Conservation (phyloP, 2,113 vertebrate species). For the Gasterosteus aculeatus region DNA sequence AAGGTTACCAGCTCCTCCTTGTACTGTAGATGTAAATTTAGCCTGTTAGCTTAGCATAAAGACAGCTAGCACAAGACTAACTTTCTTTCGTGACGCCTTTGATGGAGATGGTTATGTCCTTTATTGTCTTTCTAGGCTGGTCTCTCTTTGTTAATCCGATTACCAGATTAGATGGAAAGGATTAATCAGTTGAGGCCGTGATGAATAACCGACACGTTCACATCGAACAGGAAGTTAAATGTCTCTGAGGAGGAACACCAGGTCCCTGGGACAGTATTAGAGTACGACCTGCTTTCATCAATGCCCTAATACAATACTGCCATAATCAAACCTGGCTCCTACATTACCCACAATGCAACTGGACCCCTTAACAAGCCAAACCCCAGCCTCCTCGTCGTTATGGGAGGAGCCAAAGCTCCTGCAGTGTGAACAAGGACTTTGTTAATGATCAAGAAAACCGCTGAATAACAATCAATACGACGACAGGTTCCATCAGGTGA, state of each 20-base stretch:
- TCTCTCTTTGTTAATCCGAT: not conserved
- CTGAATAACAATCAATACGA: not conserved
- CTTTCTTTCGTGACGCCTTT: not conserved
- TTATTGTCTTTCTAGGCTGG: not conserved
- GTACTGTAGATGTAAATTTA: too few species aligned
- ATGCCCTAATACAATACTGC: not conserved
- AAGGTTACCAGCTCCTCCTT: too few species aligned
- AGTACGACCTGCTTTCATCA: too few species aligned
- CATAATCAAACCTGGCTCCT: not conserved
- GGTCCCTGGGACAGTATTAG: not conserved
- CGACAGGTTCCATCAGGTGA: not conserved
- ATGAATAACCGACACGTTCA: too few species aligned
- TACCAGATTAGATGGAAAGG: not conserved
- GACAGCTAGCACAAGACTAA: not conserved
- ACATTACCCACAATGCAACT: not conserved
- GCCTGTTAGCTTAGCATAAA: not conserved
- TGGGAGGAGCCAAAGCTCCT: not conserved
- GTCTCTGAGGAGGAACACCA: not conserved
- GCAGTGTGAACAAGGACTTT: not conserved
- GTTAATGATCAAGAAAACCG: not conserved
- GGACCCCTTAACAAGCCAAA: not conserved
- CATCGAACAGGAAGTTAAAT: too few species aligned
- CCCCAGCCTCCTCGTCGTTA: not conserved
- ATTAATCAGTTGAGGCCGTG: not conserved
- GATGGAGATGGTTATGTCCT: not conserved